These are phyloP conservation scores for Spilarctia lutea DNA, from an alignment of 2,888 invertebrate species.

Conservation along the genomic window DNA sequence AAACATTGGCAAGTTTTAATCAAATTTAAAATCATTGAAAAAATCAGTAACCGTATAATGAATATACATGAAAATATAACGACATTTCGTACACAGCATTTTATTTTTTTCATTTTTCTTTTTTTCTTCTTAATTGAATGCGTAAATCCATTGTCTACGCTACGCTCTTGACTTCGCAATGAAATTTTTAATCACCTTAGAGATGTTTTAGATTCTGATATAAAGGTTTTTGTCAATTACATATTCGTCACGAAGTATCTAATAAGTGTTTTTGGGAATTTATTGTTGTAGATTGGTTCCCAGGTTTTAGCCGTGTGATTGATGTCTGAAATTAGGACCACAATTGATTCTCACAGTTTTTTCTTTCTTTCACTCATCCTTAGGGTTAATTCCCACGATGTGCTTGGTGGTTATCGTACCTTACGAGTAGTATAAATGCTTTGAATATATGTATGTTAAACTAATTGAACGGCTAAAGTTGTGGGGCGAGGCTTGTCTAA, in stretches of 20 bases:
- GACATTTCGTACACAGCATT: slow-evolving; percentile 18
- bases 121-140: slow-evolving; percentile 19
- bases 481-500: too few species aligned
- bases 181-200: slow-evolving; percentile 46
- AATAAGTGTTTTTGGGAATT: slow-evolving; percentile 33
- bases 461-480: too few species aligned
- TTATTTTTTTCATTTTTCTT: slow-evolving; percentile 19
- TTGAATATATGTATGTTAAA: background rate
- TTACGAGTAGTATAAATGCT: background rate
- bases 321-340: slow-evolving; percentile 10
- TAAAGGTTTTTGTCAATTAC: slow-evolving; percentile 46
- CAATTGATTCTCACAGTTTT: slow-evolving; percentile 10
- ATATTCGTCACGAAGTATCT: slow-evolving; percentile 52
- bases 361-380: slow-evolving; percentile 2
- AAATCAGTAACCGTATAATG: slow-evolving; percentile 40
- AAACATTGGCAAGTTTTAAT: slow-evolving; percentile 25
- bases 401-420: background rate
- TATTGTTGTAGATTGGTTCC: slow-evolving; percentile 34
- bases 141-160: slow-evolving; percentile 54
- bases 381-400: background rate
- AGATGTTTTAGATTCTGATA: slow-evolving; percentile 39
- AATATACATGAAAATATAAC: slow-evolving; percentile 32
- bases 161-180: slow-evolving; percentile 50
- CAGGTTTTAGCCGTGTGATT: slow-evolving; percentile 33
- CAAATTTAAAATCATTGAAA: slow-evolving; percentile 49